Conservation (phyloP, 1,140 invertebrate species). For the Drosophila sechellia region DNA sequence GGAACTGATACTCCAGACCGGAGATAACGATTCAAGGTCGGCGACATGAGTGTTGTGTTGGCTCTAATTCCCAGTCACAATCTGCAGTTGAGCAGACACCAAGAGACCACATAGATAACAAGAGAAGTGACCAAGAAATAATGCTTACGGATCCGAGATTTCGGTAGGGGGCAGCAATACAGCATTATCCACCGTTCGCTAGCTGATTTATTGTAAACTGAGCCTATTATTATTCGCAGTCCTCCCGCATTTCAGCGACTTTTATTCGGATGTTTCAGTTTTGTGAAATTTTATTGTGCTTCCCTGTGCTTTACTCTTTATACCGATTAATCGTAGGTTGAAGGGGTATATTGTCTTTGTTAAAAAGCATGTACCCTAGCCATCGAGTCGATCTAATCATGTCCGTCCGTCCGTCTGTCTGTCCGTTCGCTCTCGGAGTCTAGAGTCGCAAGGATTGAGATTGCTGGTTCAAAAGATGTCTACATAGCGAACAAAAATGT, state of each 20-base stretch:
- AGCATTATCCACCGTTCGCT: slow-evolving; percentile 43
- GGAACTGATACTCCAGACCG: background rate
- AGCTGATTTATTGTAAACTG: slow-evolving; percentile 45
- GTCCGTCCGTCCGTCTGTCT: too few relatives aligned
- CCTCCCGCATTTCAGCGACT: slow-evolving; percentile 11
- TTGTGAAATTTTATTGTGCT: slow-evolving; percentile 26
- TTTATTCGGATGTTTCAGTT: slow-evolving; percentile 14
- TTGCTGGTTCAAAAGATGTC: too few relatives aligned
- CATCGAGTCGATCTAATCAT: too few relatives aligned
- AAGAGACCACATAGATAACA: background rate
- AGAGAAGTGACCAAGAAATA: slow-evolving; percentile 19
- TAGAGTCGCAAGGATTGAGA: too few relatives aligned
- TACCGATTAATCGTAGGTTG: too few relatives aligned
- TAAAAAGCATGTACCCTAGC: too few relatives aligned
- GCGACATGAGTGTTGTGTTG: slow-evolving; percentile 14
- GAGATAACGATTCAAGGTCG: slow-evolving; percentile 11
- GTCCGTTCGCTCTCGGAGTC: too few relatives aligned
- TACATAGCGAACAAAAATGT: too few relatives aligned
- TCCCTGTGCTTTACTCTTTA: slow-evolving; percentile 14
- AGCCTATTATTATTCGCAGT: slow-evolving; percentile 36
- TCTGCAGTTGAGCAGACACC: slow-evolving; percentile 24
- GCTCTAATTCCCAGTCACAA: slow-evolving; percentile 33
- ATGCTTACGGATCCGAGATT: background rate
- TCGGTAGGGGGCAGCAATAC: slow-evolving; percentile 15
- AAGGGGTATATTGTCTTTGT: too few relatives aligned